These are phyloP conservation scores for Dolichopus griseipennis DNA, from an alignment of 2,888 invertebrate genomes.

Conservation along the genomic window DNA sequence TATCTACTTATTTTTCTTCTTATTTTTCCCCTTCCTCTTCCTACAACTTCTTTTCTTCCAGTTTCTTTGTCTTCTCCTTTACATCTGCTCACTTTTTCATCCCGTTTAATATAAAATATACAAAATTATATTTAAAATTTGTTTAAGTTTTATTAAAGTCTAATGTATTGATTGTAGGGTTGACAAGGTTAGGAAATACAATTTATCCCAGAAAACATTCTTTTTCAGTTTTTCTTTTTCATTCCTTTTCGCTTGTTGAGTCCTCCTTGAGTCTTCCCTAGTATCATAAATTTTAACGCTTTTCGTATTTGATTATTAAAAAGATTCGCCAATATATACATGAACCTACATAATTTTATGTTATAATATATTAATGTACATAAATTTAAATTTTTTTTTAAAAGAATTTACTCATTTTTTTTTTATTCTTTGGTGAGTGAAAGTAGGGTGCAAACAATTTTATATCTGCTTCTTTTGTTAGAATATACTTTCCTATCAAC, in stretches of 20 bases:
- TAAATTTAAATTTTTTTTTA: too few species aligned
- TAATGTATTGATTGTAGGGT: slow-evolving; percentile 19
- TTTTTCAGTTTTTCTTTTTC: neutral
- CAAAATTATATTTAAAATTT: too few species aligned
- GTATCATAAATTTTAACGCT: neutral
- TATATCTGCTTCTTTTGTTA: neutral
- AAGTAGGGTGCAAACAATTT: neutral
- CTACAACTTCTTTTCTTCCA: too few species aligned
- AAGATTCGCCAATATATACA: neutral
- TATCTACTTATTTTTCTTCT: too few species aligned
- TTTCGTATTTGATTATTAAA: neutral
- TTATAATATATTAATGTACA: too few species aligned
- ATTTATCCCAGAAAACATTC: slow-evolving; percentile 14
- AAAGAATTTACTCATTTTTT: too few species aligned
- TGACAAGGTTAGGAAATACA: slow-evolving; percentile 16
- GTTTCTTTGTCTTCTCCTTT: neutral
- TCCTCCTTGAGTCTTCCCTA: neutral
- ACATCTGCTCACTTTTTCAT: neutral
- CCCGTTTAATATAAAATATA: too few species aligned
- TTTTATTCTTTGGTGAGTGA: neutral
- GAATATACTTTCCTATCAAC: neutral
- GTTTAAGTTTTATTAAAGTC: slow-evolving; percentile 12
- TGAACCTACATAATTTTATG: neutral
- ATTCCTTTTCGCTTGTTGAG: neutral
- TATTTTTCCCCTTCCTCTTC: too few species aligned